A percentile compares a stretch with the other conserved stretches of the same genome.
These are phyloP conservation scores for Sapajus apella DNA, from an alignment of 2,113 vertebrate genomes.

Conservation along the genomic window DNA sequence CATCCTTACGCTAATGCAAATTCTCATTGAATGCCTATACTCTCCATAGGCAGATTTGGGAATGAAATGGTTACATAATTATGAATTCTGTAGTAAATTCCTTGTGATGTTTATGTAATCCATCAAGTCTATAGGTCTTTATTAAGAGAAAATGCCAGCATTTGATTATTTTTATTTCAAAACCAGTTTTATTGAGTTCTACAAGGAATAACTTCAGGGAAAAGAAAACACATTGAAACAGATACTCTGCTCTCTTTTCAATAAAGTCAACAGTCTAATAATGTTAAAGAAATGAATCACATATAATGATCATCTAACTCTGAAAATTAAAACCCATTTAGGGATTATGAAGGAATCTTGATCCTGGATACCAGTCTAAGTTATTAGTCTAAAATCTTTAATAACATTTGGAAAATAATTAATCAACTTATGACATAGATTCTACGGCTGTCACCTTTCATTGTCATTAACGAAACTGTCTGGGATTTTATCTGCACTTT, in stretches of 20 bases:
- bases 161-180: conserved; percentile 62
- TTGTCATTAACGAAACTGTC: conserved; percentile 68
- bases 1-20: not conserved
- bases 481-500: conserved; percentile 68
- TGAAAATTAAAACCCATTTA: conserved; percentile 80
- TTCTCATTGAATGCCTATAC: not conserved
- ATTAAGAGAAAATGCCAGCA: conserved; percentile 69
- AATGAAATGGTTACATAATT: conserved; percentile 58
- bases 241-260: conserved; percentile 71
- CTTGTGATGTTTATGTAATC: conserved; percentile 52
- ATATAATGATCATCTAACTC: conserved; percentile 65
- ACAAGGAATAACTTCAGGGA: conserved; percentile 64
- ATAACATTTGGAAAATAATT: conserved; percentile 79
- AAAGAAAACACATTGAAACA: conserved; percentile 65
- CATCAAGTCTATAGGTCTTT: conserved; percentile 32
- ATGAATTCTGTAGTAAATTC: conserved; percentile 54
- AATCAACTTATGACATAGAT: conserved; percentile 79
- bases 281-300: conserved; percentile 73
- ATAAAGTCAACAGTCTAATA: conserved; percentile 74
- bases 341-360: conserved; percentile 68
- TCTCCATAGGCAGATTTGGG: conserved; percentile 32
- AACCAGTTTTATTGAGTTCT: conserved; percentile 66
- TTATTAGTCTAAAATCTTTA: conserved; percentile 81
- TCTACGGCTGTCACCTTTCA: conserved; percentile 76
- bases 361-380: conserved; percentile 67